phyloP scores from a whole-genome alignment of 2,888 invertebrate species.

The Dichetophora obliterata region DNA sequence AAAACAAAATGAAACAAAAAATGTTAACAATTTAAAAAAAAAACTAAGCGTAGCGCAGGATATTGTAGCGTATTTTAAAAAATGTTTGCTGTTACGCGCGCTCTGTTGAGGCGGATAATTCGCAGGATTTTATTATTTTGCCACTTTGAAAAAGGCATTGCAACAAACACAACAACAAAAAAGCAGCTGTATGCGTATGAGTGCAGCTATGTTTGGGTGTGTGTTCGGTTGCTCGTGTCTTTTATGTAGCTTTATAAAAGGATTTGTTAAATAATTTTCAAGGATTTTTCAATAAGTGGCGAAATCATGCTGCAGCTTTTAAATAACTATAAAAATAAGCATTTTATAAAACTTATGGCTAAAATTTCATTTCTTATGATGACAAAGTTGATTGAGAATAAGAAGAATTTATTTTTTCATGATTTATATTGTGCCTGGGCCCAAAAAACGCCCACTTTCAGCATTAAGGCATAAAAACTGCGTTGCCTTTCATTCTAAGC shows the following conservation, averaged over 20 bases:
- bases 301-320: background rate
- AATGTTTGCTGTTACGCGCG: slow-evolving; percentile 1
- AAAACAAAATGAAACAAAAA: background rate
- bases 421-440: background rate
- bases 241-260: slow-evolving; percentile 2
- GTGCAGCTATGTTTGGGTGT: background rate
- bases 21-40: background rate
- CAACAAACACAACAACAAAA: slow-evolving; percentile 11
- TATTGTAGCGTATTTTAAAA: slow-evolving; percentile 15
- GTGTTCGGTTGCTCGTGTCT: background rate
- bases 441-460: background rate
- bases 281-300: slow-evolving; percentile 17
- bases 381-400: no score
- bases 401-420: no score
- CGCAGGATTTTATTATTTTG: slow-evolving; percentile 38
- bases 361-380: background rate
- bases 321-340: background rate
- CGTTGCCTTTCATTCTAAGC: no score
- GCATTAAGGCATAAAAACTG: no score
- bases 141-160: slow-evolving; percentile 23
- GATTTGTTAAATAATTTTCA: slow-evolving; percentile 26
- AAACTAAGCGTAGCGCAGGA: background rate
- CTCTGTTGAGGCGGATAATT: slow-evolving; percentile 34
- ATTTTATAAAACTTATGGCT: background rate
- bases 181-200: background rate